These are phyloP conservation scores for Mus spicilegus DNA, from an alignment of 2,113 vertebrate species.

Conservation along the genomic window DNA sequence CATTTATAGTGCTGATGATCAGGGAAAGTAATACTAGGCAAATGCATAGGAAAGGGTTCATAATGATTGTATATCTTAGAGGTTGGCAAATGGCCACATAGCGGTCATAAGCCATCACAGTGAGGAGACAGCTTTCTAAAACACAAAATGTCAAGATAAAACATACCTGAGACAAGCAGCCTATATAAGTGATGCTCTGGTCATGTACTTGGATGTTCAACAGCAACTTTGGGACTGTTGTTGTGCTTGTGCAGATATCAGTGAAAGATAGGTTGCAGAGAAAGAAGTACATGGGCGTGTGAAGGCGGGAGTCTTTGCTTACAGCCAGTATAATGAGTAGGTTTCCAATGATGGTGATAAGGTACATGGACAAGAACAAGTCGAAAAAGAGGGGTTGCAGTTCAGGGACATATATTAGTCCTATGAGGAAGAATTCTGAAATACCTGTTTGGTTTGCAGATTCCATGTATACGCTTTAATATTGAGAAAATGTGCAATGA, in stretches of 20 bases:
- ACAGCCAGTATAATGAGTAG: constrained; percentile 1
- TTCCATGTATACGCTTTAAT: not conserved
- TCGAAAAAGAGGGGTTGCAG: not conserved
- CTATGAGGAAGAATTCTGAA: constrained; percentile 51
- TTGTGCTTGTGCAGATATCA: not conserved
- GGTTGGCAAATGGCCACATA: constrained; percentile 12
- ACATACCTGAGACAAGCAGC: not conserved
- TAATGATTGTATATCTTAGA: not conserved
- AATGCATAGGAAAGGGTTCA: not conserved
- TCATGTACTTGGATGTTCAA: not conserved
- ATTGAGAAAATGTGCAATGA: not conserved
- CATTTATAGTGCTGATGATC: not conserved
- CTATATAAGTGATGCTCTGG: not conserved
- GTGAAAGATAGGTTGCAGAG: not conserved
- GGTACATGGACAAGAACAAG: constrained; percentile 9
- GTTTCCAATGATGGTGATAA: constrained; percentile 44
- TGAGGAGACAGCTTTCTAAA: not conserved
- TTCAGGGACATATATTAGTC: not conserved
- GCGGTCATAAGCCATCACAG: not conserved
- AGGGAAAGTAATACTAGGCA: not conserved
- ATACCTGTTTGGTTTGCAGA: not conserved
- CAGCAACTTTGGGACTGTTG: not conserved
- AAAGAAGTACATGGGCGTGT: not conserved
- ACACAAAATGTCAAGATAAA: not conserved
- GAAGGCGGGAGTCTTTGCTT: not conserved